phyloP scores from a whole-genome alignment of 2,888 invertebrate genomes.

The Caenorhabditis wallacei region DNA sequence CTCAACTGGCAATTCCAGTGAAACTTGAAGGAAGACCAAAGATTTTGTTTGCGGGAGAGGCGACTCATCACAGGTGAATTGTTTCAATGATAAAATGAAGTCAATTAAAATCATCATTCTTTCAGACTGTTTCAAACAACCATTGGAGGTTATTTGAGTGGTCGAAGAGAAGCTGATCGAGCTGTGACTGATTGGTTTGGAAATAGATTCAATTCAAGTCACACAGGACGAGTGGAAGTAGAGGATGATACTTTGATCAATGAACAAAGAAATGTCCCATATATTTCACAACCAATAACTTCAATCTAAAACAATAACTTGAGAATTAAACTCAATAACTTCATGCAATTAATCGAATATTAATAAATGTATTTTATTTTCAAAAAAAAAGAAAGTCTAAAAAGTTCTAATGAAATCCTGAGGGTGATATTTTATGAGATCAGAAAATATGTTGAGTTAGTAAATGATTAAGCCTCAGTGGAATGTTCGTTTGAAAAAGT shows the following conservation, averaged over 20 bases:
- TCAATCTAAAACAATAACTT: conserved; percentile 25
- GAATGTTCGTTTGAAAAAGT: conserved; percentile 26
- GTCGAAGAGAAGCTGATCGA: conserved; percentile 77
- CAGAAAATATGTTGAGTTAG: conserved; percentile 12
- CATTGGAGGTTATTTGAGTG: conserved; percentile 78
- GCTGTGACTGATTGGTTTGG: conserved; percentile 58
- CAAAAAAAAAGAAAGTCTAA: conserved; percentile 11
- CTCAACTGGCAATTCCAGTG: conserved; percentile 75
- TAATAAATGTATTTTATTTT: conserved; percentile 22
- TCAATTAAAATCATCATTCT: conserved; percentile 4
- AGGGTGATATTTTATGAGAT: conserved; percentile 34
- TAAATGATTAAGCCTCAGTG: conserved; percentile 15
- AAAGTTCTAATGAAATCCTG: conserved; percentile 29
- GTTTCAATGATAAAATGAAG: background rate
- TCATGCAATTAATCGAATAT: background rate
- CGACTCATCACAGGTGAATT: conserved; percentile 77
- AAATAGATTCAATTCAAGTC: conserved; percentile 11
- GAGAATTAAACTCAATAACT: conserved; percentile 17
- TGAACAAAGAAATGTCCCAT: conserved; percentile 11
- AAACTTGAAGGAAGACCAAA: conserved; percentile 68
- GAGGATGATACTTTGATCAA: conserved; percentile 11
- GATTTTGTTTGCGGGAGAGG: conserved; percentile 80
- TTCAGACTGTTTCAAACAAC: conserved; percentile 80
- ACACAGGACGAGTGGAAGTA: background rate
- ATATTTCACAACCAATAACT: conserved; percentile 30